Base-by-base conservation (phyloP, 2,888 invertebrate species). In the Mesochorus sp. region DNA sequence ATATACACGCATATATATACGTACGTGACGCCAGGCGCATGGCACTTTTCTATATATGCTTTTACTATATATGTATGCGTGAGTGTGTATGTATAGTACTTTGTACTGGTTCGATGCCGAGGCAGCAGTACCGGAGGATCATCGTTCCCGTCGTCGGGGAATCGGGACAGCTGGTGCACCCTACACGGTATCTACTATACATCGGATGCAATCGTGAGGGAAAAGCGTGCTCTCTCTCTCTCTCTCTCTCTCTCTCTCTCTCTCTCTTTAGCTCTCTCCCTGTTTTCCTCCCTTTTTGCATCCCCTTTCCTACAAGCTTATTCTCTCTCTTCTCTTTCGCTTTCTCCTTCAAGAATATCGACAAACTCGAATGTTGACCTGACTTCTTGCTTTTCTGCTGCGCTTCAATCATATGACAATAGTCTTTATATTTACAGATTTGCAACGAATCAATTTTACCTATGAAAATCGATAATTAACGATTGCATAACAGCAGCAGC, bases 151-250 rank as follows among this genome's bases (percentile, higher is more conserved):
- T 59, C 51, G 70, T 70, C 79, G 68, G 51, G 44, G 47, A 79
- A 83, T 79, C 76, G 72, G 47, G 55, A 76, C 75, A 78, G 76
- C 79, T 84, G 82, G 57, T 81, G 78, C 75, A 37, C 28, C 68
- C 53, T 24, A 55, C 42, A 37, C 10, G 3, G 10, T 34, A 24
- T 34, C 10, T 0, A 8, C 19, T 34, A 3, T 24, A 34, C 49
- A 14, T 44, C 51, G 28, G 72, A 72, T 64, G 49, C 55, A 59
- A 70, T 77, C 64, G 68, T 14, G 44, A 28, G 24, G 26, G 67
- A 26, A 42, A 51, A 31, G 24, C 49, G 24, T 53, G 51, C 19
- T 51, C 57, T 37, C 47, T 37, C 28, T 39, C 8, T 24, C 17
- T 55, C 51, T 49, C 34, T 51, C 10, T 10, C 12, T 68, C 28